Conservation (phyloP, 2,113 vertebrate genomes). For the Penelope pileata region DNA sequence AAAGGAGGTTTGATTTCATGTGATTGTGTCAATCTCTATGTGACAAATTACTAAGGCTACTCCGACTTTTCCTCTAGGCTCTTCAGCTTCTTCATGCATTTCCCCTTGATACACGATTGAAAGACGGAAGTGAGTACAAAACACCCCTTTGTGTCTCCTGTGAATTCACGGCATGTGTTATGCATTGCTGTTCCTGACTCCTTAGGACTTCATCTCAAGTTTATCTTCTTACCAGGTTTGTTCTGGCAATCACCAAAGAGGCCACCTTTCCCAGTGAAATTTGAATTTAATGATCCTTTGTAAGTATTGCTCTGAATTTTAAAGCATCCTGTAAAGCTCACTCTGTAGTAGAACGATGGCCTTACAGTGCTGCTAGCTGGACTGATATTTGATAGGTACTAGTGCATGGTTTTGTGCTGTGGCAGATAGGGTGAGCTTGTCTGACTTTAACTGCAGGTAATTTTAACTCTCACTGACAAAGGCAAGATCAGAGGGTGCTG, state of each 20-base stretch:
- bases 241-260: constrained; percentile 99
- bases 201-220: constrained; percentile 39
- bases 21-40: background rate
- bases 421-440: background rate
- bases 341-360: background rate
- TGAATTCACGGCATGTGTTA: background rate
- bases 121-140: constrained; percentile 95
- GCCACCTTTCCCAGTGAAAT: constrained; percentile 90
- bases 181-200: background rate
- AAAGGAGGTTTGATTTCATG: background rate
- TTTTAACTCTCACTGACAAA: background rate
- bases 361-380: background rate
- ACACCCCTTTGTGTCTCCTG: background rate
- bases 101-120: constrained; percentile 93
- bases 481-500: background rate
- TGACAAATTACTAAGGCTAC: background rate
- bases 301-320: constrained; percentile 80
- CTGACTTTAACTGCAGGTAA: background rate
- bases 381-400: background rate
- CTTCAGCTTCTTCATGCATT: constrained; percentile 95
- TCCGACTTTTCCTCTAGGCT: constrained; percentile 79
- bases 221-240: constrained; percentile 82
- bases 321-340: background rate
- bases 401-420: fast-evolving
- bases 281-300: constrained; percentile 91